Evolutionary conservation across 1,140 invertebrate species (phyloP).

Genomic region (Homalodisca vitripennis): DNA sequence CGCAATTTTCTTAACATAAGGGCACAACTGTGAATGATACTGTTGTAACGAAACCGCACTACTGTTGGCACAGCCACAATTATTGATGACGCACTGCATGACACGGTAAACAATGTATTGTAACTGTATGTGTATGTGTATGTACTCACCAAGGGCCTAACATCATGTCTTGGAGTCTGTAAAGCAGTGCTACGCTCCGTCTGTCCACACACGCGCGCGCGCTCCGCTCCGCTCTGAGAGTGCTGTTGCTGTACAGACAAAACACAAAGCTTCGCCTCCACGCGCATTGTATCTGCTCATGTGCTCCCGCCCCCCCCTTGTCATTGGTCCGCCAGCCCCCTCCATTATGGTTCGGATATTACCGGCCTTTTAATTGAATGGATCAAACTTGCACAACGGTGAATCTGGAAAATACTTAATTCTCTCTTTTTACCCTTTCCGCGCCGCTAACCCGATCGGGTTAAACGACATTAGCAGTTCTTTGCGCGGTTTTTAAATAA

Average conservation of each 20-base stretch:
- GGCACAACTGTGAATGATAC: too few species aligned
- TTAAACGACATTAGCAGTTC: background rate
- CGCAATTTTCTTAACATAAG: too few species aligned
- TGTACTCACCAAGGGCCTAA: too few species aligned
- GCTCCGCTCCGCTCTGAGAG: background rate
- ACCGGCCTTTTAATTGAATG: constrained; percentile 26
- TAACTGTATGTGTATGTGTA: too few species aligned
- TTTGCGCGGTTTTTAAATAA: background rate
- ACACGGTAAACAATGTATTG: too few species aligned
- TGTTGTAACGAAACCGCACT: too few species aligned
- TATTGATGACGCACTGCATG: too few species aligned
- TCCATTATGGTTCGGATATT: constrained; percentile 25
- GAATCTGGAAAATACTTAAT: constrained; percentile 9
- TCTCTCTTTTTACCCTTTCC: constrained; percentile 7
- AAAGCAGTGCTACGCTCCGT: too few species aligned
- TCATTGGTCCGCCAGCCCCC: background rate
- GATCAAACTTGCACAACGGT: constrained; percentile 17
- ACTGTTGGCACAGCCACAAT: too few species aligned
- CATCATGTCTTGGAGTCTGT: too few species aligned
- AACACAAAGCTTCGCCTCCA: background rate
- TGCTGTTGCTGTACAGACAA: background rate
- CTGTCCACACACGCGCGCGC: background rate
- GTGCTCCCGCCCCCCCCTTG: background rate
- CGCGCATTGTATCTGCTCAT: constrained; percentile 25
- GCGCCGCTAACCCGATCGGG: constrained; percentile 5